Percentiles rank a stretch among this genome's conserved stretches.
Conservation (phyloP, 2,113 vertebrate species). For the Petaurus breviceps region DNA sequence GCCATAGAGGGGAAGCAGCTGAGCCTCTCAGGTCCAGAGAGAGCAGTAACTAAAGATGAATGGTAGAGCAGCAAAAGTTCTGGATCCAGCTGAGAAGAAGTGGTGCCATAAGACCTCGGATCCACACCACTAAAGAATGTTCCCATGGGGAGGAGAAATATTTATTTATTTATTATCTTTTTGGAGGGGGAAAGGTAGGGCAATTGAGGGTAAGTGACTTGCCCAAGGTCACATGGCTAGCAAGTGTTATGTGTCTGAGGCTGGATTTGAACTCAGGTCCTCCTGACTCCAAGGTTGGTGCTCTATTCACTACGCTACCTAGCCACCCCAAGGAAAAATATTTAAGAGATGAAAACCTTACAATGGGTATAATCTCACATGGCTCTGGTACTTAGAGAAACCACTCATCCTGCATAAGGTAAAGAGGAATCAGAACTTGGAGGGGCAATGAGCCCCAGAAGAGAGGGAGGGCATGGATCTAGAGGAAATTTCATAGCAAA, state of each 20-base stretch:
- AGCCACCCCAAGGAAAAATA: too few species aligned
- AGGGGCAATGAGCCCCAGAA: too few species aligned
- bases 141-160: not conserved
- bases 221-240: too few species aligned
- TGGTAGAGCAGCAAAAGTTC: not conserved
- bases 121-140: not conserved
- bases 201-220: too few species aligned
- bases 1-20: too few species aligned
- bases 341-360: not conserved
- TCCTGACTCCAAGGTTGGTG: too few species aligned
- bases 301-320: too few species aligned
- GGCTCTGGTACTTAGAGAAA: not conserved
- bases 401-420: not conserved
- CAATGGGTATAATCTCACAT: not conserved
- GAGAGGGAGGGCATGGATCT: not conserved
- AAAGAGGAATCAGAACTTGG: not conserved
- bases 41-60: not conserved
- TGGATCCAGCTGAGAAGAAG: not conserved
- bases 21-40: not conserved
- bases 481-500: not conserved
- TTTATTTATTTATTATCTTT: not conserved
- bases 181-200: too few species aligned
- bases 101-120: not conserved
- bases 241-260: too few species aligned
- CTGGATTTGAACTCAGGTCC: too few species aligned